Evolutionary conservation across 2,888 invertebrate species (phyloP).

Genomic region (Himalopsyche anomala): DNA sequence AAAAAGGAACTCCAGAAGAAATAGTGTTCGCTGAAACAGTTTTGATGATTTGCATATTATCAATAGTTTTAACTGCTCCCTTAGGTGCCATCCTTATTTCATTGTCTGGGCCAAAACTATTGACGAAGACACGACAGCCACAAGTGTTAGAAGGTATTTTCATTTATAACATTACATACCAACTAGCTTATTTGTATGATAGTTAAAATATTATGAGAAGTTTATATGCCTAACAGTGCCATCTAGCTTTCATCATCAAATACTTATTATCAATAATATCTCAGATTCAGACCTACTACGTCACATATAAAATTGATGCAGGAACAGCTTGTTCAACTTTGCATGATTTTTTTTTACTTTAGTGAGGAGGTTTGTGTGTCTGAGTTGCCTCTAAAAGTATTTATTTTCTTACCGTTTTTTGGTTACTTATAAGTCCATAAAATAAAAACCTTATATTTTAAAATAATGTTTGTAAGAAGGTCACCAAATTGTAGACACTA

Average conservation of each 20-base stretch:
- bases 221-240: too few relatives aligned
- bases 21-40: constrained; percentile 82
- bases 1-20: constrained; percentile 73
- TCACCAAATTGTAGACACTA: too few relatives aligned
- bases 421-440: too few relatives aligned
- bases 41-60: constrained; percentile 86
- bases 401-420: neutral
- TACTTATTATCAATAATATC: neutral
- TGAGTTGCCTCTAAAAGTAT: neutral
- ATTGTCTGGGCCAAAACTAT: constrained; percentile 84
- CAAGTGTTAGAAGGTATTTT: constrained; percentile 79
- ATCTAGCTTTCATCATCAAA: too few relatives aligned
- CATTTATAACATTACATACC: neutral
- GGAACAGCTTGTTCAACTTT: too few relatives aligned
- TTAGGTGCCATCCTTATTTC: constrained; percentile 89
- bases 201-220: too few relatives aligned
- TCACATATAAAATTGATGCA: too few relatives aligned
- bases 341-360: too few relatives aligned
- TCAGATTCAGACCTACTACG: neutral
- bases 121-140: constrained; percentile 86
- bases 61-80: constrained; percentile 90
- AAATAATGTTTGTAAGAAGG: too few relatives aligned
- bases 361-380: too few relatives aligned
- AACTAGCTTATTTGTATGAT: neutral
- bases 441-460: too few relatives aligned